Evolutionary conservation across 2,113 vertebrate species (phyloP), one percentile per base, ranked within the genome.

Genomic region (Nothoprocta perdicaria): DNA sequence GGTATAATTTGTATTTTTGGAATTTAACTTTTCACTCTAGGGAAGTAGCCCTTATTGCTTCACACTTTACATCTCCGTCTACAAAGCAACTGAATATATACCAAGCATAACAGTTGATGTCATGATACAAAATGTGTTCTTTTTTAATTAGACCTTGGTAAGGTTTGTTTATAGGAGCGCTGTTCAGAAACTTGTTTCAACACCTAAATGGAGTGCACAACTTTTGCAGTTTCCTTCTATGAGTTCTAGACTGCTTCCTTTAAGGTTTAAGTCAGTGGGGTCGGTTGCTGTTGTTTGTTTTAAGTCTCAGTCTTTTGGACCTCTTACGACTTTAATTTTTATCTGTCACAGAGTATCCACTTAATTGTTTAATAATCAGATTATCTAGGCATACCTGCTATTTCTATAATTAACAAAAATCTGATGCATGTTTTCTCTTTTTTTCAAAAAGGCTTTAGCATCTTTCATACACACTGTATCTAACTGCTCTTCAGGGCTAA

Each of bases 351-450:
- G 67, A 43, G 17, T 19, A 35, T 87, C 46, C 66, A 1, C 80
- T 86, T 80, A 58, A 29, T 14, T 60, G 66, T 19, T 62, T 69
- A 66, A 38, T 78, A 88, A 84, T 81, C 81, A 86, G 71, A 80
- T 86, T 84, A 90, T 81, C 81, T 86, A 79, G 80, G 71, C 72
- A 73, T 72, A 55, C 61, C 46, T 72, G 46, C 35, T 94, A 87
- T 93, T 90, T 71, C 81, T 67, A 15, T 72, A 83, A 74, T 77
- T 68, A 62, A 15, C 68, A 29, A 88, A 75, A 68, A 75, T 66
- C 84, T 89, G 76, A 88, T 85, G 12, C 88, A 52, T 33, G n/a
- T 5, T n/a, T 80, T 78, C 89, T 35, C 5, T n/a, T 76, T 78
- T 78, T 65, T 78, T 65, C 14, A 53, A 22, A 57, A 83, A 81